Evolutionary conservation across 2,888 invertebrate genomes (phyloP).

Genomic region (Monochamus alternatus): DNA sequence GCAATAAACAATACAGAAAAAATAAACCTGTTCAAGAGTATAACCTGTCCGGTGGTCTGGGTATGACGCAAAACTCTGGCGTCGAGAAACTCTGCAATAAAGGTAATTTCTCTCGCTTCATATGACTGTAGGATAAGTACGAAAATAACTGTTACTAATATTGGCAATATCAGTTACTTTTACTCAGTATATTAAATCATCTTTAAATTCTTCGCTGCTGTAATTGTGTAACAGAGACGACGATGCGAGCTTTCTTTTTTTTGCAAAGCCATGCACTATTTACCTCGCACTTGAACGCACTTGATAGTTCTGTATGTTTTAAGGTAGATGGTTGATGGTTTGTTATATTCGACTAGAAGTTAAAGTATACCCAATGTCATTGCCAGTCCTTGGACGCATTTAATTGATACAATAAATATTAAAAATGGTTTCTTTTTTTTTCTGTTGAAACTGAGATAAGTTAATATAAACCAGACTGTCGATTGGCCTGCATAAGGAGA

Average conservation of each 20-base stretch:
- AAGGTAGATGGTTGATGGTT: not conserved
- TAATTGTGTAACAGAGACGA: not conserved
- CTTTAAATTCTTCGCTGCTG: conserved; percentile 2
- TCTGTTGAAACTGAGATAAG: too few relatives aligned
- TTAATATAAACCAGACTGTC: too few relatives aligned
- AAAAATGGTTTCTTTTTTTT: too few relatives aligned
- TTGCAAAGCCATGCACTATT: not conserved
- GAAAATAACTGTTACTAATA: conserved; percentile 7
- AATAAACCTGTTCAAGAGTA: too few relatives aligned
- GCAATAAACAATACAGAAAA: too few relatives aligned
- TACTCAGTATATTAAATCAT: conserved; percentile 16
- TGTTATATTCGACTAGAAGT: too few relatives aligned
- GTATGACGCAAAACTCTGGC: not conserved
- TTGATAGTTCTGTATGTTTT: not conserved
- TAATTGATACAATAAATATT: too few relatives aligned
- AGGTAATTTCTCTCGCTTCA: not conserved
- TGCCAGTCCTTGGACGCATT: too few relatives aligned
- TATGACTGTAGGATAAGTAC: not conserved
- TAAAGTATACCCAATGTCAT: too few relatives aligned
- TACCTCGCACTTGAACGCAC: not conserved
- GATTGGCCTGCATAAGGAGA: too few relatives aligned
- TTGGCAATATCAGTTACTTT: conserved; percentile 14
- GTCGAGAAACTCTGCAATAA: not conserved
- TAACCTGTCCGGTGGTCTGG: not conserved
- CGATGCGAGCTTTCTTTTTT: not conserved